Percentiles rank a stretch among this genome's conserved stretches.
phyloP scores from a whole-genome alignment of 1,140 invertebrate genomes.

The Cydia strobilella region DNA sequence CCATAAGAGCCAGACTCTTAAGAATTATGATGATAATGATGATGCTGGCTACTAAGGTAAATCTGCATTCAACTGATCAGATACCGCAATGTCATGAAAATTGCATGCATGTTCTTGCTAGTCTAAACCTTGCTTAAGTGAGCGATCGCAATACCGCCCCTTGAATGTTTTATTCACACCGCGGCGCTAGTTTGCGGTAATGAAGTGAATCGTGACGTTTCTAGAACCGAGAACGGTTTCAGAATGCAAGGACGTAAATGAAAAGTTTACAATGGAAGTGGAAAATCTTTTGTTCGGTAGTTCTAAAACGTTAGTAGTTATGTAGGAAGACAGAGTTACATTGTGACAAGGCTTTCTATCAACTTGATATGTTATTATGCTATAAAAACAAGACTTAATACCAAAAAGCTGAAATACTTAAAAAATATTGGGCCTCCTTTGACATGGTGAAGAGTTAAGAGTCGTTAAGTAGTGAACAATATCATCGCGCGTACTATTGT shows the following conservation, averaged over 20 bases:
- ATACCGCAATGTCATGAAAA: too few species aligned
- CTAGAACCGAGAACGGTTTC: not conserved
- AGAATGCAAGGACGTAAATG: constrained; percentile 6
- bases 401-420: too few species aligned
- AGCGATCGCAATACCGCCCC: not conserved
- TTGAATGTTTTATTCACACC: not conserved
- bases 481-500: too few species aligned
- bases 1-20: too few species aligned
- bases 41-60: too few species aligned
- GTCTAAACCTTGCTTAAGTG: not conserved
- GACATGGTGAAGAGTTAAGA: too few species aligned
- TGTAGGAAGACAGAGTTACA: not conserved
- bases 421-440: too few species aligned
- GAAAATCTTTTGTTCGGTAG: constrained; percentile 1
- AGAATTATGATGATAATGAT: too few species aligned
- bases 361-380: not conserved
- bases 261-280: constrained; percentile 2
- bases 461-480: too few species aligned
- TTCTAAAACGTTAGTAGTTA: not conserved
- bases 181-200: not conserved
- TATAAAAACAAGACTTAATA: too few species aligned
- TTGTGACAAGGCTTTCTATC: not conserved
- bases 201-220: not conserved
- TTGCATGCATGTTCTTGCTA: too few species aligned
- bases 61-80: too few species aligned